Percentiles rank a stretch among this genome's conserved stretches.
These are phyloP conservation scores for Nephrotoma appendiculata DNA, from an alignment of 2,888 invertebrate genomes.

Conservation along the genomic window DNA sequence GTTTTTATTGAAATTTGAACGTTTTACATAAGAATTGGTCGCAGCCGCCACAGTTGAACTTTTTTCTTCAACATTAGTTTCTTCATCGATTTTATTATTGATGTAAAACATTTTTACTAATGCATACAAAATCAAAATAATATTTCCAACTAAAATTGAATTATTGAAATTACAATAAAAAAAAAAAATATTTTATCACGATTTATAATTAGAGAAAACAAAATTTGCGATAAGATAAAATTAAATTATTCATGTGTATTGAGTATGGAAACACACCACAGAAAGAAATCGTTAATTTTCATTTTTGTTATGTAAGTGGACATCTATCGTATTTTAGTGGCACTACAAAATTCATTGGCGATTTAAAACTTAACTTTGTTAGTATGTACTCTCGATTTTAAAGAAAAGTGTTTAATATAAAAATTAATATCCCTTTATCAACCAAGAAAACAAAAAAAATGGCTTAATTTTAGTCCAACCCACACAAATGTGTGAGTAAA, in stretches of 20 bases:
- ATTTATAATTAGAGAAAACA: not conserved
- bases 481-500: too few species aligned
- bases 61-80: not conserved
- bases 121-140: not conserved
- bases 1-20: not conserved
- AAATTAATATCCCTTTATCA: too few species aligned
- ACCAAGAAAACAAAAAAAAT: too few species aligned
- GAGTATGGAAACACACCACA: not conserved
- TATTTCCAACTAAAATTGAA: not conserved
- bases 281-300: not conserved
- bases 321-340: not conserved
- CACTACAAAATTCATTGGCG: not conserved
- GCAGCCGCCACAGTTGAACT: not conserved
- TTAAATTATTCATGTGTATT: not conserved
- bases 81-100: not conserved
- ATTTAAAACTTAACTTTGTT: not conserved
- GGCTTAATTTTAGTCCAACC: too few species aligned
- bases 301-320: not conserved
- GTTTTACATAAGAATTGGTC: not conserved
- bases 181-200: not conserved
- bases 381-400: not conserved
- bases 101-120: not conserved
- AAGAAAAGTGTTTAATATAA: too few species aligned
- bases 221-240: not conserved
- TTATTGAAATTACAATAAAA: not conserved